A percentile compares a stretch with the other conserved stretches of the same genome.
Conservation (phyloP, 2,797 vertebrate genomes). For the Hoplostethus atlanticus region DNA sequence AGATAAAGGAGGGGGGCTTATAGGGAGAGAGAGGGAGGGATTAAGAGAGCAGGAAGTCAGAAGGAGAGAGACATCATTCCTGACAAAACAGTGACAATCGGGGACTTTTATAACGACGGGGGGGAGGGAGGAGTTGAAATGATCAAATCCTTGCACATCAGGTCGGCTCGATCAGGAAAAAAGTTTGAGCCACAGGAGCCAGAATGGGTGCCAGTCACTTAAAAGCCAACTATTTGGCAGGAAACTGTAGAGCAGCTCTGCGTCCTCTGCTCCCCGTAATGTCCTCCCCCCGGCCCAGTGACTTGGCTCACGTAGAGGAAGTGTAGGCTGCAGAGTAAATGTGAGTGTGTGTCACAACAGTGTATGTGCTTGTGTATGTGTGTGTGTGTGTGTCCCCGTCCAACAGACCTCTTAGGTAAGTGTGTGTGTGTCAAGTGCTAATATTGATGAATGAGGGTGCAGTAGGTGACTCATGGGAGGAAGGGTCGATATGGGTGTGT, state of each 20-base stretch:
- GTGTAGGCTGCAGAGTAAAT: conserved; percentile 53
- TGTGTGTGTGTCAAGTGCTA: conserved; percentile 46
- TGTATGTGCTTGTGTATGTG: conserved; percentile 3
- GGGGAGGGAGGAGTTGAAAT: conserved; percentile 46
- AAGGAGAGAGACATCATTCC: conserved; percentile 26
- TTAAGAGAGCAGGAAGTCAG: conserved; percentile 49
- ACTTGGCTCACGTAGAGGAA: conserved; percentile 45
- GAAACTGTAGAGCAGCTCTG: conserved; percentile 40
- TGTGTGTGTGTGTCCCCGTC: conserved; percentile 3
- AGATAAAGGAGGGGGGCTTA: conserved; percentile 41
- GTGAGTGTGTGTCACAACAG: conserved; percentile 18
- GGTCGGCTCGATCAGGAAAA: conserved; percentile 52
- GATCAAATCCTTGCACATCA: conserved; percentile 66
- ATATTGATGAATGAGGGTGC: conserved; percentile 77
- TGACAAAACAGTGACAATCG: conserved; percentile 33
- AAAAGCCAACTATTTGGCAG: conserved; percentile 62
- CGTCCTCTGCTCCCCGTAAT: conserved; percentile 51
- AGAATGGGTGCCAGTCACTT: conserved; percentile 35
- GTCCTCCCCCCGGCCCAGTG: conserved; percentile 54
- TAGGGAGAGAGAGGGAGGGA: conserved; percentile 44
- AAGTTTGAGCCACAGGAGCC: conserved; percentile 20
- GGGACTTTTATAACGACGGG: conserved; percentile 17
- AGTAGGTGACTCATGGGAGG: conserved; percentile 66
- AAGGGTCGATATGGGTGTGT: conserved; percentile 55
- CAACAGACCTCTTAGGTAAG: neutral